phyloP scores from a whole-genome alignment of 2,888 invertebrate species.

The Spilarctia lutea region DNA sequence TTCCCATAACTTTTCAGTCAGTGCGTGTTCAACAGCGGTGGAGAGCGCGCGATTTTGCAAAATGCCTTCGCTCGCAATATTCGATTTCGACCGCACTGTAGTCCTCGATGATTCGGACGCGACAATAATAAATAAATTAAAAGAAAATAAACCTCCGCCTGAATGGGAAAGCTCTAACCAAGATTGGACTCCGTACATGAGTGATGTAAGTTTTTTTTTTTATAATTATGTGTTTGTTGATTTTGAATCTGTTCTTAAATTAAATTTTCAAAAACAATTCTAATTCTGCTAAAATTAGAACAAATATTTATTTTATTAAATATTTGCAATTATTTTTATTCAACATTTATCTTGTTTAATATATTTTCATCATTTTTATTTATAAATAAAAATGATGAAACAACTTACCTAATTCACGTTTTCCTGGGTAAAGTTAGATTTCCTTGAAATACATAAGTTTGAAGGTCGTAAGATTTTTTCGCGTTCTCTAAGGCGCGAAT shows the following conservation, averaged over 20 bases:
- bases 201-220: conserved; percentile 69
- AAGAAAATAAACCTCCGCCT: conserved; percentile 76
- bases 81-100: conserved; percentile 82
- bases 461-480: background rate
- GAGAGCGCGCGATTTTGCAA: conserved; percentile 58
- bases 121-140: conserved; percentile 75
- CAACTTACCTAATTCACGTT: background rate
- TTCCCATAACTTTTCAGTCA: conserved; percentile 40
- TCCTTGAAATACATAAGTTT: background rate
- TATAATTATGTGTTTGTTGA: background rate
- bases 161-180: conserved; percentile 73
- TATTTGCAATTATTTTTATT: background rate
- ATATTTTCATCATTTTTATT: background rate
- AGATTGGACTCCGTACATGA: conserved; percentile 84
- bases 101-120: conserved; percentile 81
- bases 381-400: background rate
- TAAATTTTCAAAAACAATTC: background rate
- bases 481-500: background rate
- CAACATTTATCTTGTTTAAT: background rate
- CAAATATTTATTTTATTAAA: background rate
- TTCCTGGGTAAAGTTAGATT: background rate
- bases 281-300: no score
- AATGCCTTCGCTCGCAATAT: conserved; percentile 76
- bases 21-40: conserved; percentile 45
- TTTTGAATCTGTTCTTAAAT: background rate